Evolutionary conservation across 2,113 vertebrate species (phyloP).

Genomic region (Pithys albifrons): DNA sequence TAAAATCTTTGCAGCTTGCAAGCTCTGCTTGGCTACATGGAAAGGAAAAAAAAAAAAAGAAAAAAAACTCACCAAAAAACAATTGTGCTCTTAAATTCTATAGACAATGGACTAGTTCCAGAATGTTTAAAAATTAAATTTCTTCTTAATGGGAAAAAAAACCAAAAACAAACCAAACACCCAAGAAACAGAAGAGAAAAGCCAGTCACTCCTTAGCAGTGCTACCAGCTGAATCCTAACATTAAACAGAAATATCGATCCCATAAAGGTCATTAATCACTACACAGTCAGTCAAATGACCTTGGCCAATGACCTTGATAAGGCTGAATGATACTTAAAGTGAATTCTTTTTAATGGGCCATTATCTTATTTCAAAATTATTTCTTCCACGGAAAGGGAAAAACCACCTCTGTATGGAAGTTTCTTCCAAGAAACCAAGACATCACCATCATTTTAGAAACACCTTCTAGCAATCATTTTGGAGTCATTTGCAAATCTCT

Average conservation of each 20-base stretch:
- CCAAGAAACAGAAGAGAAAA: neutral
- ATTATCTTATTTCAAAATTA: neutral
- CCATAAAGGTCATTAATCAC: conserved; percentile 28
- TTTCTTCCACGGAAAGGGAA: neutral
- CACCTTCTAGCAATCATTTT: neutral
- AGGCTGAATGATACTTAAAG: neutral
- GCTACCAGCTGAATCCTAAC: neutral
- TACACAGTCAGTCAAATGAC: neutral
- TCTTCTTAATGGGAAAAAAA: neutral
- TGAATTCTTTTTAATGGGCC: neutral
- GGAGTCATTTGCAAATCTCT: neutral
- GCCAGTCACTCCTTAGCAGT: neutral
- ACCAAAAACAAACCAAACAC: neutral
- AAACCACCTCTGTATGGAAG: neutral
- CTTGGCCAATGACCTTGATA: conserved; percentile 43
- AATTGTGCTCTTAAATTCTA: neutral
- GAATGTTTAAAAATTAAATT: conserved; percentile 29
- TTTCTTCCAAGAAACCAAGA: neutral
- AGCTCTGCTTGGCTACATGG: neutral
- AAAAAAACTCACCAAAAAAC: neutral
- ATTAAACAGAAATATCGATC: neutral
- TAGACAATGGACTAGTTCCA: neutral
- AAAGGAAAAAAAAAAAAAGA: neutral
- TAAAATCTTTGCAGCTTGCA: neutral
- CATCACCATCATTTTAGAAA: neutral